Evolutionary conservation across 2,888 invertebrate species (phyloP), one percentile per base, ranked within the genome.

Genomic region (Caenorhabditis angaria): DNA sequence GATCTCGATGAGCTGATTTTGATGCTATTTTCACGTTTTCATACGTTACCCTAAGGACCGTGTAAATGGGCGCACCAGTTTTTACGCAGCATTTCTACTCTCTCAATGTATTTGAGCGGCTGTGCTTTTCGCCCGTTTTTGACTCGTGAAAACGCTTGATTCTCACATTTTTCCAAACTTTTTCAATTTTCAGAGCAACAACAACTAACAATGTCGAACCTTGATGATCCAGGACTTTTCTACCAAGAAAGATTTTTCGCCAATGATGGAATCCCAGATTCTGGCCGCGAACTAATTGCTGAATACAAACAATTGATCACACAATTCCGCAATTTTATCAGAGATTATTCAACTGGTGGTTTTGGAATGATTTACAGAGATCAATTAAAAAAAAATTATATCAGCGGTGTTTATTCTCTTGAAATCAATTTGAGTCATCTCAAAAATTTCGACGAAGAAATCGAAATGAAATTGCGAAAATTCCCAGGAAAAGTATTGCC

Each of bases 351-450:
- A 85, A 94, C 94, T 76, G 96, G 94, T 73, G 95, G 95, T 88
- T 97, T 96, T 87, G 93, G 93, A 83, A 97, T 94, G 88, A 94
- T 94, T 91, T 97, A 97, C 91, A 92, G 97, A 88, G 97, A 99
- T 90, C 92, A 93, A 50, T 89, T 99, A 27, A 95, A 95, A 89
- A 91, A 93, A 0, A 94, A 97, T 88, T 99, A 97, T 88, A 94
- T 95, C 87, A 91, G 95, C 72, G 91, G 92, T 0, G 92, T 94
- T 74, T 97, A 93, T 88, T 95, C 92, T 90, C 89, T 99, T 32
- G 95, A 96, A 88, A 92, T 99, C 47, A 93, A 93, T 85, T 91
- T 97, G 77, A 95, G 95, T 90, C 97, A 99, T 90, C 90, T 99
- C 70, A 92, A 93, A 27, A 94, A 94, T 85, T 99, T 93, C 88